Base-by-base conservation (phyloP, 2,113 vertebrate species). In the Solea solea region DNA sequence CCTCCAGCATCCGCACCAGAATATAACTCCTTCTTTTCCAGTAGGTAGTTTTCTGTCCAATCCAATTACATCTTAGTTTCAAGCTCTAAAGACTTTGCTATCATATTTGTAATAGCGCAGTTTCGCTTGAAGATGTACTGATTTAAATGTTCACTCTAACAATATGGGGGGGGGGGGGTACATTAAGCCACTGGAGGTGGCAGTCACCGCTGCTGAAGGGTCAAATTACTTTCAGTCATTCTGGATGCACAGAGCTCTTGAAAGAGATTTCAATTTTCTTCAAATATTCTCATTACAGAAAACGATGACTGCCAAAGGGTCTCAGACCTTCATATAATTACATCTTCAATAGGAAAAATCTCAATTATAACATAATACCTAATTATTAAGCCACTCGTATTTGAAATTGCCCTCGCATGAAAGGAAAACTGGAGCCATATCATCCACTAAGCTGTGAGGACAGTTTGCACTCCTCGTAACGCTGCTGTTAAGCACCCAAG, bases 291-390 rank as follows among this genome's bases (percentile, higher is more conserved):
- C 90, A 92, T 93, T 93, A 91, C 80, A 55, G 78, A 77, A 21
- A 80, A 83, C 46, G 78, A 76, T 49, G 68, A 72, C 89, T 79
- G 90, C 89, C 85, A 86, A 89, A 92, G 89, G 88, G 82, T 83
- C 88, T 71, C 62, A 80, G 78, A 75, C 83, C 84, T 78, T 87
- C 65, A 69, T 72, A 80, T 90, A 92, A 94, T 93, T 94, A 93
- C 81, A 86, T 89, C 86, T 89, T 90, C 83, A 93, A 87, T 84
- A 69, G 77, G 82, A 82, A 83, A 89, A 87, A 91, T 89, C 88
- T 89, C 90, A 91, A 91, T 92, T 92, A 91, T 87, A 80, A 86
- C 85, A 78, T 85, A 91, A 91, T 86, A 86, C 72, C 86, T 92
- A 87, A 92, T 93, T 91, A 91, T 88, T 73, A 79, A 56, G 42